Base-by-base conservation (phyloP, 2,113 vertebrate genomes). In the Triplophysa rosa region DNA sequence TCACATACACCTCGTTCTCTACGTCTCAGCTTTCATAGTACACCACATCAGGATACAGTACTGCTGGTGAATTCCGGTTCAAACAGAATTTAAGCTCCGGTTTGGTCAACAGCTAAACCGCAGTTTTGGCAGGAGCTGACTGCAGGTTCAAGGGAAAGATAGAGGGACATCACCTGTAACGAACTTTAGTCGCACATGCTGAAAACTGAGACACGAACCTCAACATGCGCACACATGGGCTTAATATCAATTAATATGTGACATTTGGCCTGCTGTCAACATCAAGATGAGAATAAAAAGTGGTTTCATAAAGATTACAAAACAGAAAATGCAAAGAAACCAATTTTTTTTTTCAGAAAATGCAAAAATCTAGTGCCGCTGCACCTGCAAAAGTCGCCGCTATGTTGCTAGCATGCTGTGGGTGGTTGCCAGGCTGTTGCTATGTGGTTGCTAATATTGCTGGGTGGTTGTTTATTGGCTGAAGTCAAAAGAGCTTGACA, bases 41-140 rank as follows among this genome's bases (percentile, higher is more conserved):
- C 84, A 90, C 90, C 92, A 93, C 90, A 91, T 91, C 92, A 93
- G 92, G 91, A 93, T 93, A 93, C 89, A 93, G 89, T 85, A 89
- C 91, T 90, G 87, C 88, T 92, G 86, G 91, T 81, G 86, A 88
- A 93, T 92, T 93, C 92, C 91, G 92, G 92, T 93, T 93, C 83
- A 92, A 93, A 93, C 92, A 89, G 92, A 90, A 92, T 91, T 92
- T 87, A 89, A 85, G 90, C 90, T 90, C 79, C 85, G 83, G 83
- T 89, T 81, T 89, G 83, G 81, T 84, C 87, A 93, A 92, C 91
- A 91, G 91, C 92, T 92, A 82, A 92, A 93, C 92, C 92, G 92
- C 92, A 91, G 84, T 68, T 83, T 87, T 84, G 84, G 86, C 90
- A 90, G 37, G 23, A 49, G 72, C 40, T 29, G 23, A 63, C 70